Conservation (phyloP, 1,140 invertebrate species). For the Rhagoletis zephyria region DNA sequence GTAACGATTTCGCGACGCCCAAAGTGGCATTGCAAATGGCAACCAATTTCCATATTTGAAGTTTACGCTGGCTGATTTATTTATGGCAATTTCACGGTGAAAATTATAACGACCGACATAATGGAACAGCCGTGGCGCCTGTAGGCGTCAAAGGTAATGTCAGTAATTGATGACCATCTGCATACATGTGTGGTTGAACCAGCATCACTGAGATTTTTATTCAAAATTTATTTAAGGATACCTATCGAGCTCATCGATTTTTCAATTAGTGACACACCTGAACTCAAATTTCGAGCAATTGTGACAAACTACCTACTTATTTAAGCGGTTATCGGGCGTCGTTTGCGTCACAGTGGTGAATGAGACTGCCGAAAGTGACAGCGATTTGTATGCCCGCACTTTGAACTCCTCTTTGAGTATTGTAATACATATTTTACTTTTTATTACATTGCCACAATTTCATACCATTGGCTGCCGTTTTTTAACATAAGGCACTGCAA, state of each 20-base stretch:
- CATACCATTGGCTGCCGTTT: background rate
- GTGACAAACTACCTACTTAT: too few species aligned
- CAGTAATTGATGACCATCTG: background rate
- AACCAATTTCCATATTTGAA: constrained; percentile 2
- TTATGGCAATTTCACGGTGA: constrained; percentile 42
- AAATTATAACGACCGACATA: constrained; percentile 16
- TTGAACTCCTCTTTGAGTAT: too few species aligned
- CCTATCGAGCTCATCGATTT: constrained; percentile 1
- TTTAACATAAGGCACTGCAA: background rate
- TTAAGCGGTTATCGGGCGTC: too few species aligned
- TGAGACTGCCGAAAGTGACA: too few species aligned
- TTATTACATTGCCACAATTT: too few species aligned
- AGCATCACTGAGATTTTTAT: background rate
- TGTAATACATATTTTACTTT: too few species aligned
- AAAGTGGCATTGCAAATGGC: constrained; percentile 19
- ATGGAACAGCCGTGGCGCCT: background rate
- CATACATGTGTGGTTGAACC: background rate
- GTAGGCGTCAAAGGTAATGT: background rate
- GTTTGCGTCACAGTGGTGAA: too few species aligned
- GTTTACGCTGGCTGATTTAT: background rate
- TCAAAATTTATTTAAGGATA: background rate
- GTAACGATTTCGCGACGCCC: background rate
- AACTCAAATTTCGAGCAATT: background rate
- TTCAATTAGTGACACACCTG: constrained; percentile 15
- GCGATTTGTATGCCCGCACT: too few species aligned